Percentiles rank a stretch among this genome's conserved stretches.
Evolutionary conservation across 2,797 vertebrate genomes (phyloP).

Genomic region (Melanotaenia boesemani): DNA sequence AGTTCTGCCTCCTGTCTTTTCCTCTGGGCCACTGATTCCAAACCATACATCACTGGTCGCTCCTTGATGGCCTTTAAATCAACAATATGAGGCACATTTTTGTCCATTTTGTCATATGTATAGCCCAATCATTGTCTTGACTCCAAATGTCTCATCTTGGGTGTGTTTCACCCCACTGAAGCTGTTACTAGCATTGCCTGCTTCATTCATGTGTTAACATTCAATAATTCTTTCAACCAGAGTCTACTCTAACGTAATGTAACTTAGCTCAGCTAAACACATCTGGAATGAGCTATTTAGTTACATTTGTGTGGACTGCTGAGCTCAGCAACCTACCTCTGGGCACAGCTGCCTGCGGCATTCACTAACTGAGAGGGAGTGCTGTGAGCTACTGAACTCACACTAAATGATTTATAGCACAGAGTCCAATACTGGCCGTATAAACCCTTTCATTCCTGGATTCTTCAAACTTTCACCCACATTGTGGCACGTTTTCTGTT

Average conservation of each 20-base stretch:
- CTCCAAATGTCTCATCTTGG: conserved; percentile 3
- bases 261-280: not conserved
- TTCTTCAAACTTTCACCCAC: not conserved
- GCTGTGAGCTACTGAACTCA: conserved; percentile 1
- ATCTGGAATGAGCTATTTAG: not conserved
- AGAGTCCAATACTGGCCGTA: not conserved
- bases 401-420: conserved; percentile 12
- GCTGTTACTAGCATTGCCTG: not conserved
- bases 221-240: not conserved
- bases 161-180: not conserved
- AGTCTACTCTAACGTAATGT: not conserved
- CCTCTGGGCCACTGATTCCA: too few species aligned
- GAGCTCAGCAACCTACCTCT: conserved; percentile 1
- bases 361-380: conserved; percentile 6
- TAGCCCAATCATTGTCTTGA: not conserved
- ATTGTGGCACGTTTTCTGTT: not conserved
- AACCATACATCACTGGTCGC: too few species aligned
- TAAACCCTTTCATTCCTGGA: not conserved
- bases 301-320: not conserved
- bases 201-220: not conserved
- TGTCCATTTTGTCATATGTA: not conserved
- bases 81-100: not conserved
- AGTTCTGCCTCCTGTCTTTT: too few species aligned
- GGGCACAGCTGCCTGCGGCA: not conserved
- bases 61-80: not conserved